phyloP scores from a whole-genome alignment of 2,888 invertebrate genomes.

The Scotopteryx bipunctaria region DNA sequence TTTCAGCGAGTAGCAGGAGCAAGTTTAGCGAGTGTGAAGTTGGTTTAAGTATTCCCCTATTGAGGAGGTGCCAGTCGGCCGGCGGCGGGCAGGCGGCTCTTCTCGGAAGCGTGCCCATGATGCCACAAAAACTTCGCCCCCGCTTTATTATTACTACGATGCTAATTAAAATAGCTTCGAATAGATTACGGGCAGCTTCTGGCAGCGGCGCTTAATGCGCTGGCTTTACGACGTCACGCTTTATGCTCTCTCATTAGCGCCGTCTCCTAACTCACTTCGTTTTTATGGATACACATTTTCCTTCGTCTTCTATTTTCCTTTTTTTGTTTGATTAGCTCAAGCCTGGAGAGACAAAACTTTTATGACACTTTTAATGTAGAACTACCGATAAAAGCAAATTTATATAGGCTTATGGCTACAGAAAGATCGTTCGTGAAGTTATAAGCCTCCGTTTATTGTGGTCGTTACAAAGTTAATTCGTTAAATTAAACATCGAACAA shows the following conservation, averaged over 20 bases:
- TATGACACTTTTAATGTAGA: constrained; percentile 36
- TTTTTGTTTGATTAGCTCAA: constrained; percentile 52
- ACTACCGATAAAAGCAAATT: constrained; percentile 36
- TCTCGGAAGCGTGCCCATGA: constrained; percentile 64
- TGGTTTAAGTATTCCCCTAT: constrained; percentile 69
- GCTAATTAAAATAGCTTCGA: constrained; percentile 81
- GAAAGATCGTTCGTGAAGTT: constrained; percentile 33
- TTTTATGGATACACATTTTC: constrained; percentile 69
- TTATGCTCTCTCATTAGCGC: constrained; percentile 80
- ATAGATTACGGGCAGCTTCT: constrained; percentile 80
- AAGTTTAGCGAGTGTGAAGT: constrained; percentile 66
- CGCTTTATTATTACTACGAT: constrained; percentile 76
- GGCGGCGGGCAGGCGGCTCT: constrained; percentile 49
- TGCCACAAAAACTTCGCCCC: constrained; percentile 76
- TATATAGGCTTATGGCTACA: constrained; percentile 29
- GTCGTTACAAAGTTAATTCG: constrained; percentile 37
- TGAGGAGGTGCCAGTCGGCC: constrained; percentile 44
- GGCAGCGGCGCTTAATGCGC: constrained; percentile 76
- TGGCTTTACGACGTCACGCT: constrained; percentile 80
- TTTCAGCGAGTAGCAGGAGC: constrained; percentile 54
- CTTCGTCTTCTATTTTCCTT: constrained; percentile 47
- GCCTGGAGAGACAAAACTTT: constrained; percentile 29
- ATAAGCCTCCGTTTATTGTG: constrained; percentile 36
- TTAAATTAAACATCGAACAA: constrained; percentile 34
- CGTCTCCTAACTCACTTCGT: constrained; percentile 64